Evolutionary conservation across 2,113 vertebrate genomes (phyloP).

Genomic region (Pitta sordida): DNA sequence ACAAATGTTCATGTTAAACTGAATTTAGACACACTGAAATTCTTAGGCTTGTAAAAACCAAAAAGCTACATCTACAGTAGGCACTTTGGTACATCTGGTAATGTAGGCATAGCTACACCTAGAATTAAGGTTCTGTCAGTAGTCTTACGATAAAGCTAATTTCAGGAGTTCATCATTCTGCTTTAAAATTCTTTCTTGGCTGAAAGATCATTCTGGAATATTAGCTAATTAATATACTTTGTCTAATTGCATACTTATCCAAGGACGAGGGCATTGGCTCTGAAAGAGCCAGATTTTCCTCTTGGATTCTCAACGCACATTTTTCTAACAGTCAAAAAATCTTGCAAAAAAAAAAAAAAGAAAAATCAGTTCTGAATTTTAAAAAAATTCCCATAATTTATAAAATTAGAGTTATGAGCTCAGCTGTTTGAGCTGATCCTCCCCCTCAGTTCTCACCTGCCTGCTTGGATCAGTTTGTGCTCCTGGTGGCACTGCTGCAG

Average conservation of each 20-base stretch:
- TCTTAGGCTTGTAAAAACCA: neutral
- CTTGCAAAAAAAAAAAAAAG: neutral
- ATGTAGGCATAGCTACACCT: slow-evolving; percentile 38
- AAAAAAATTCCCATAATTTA: neutral
- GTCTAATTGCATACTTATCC: slow-evolving; percentile 56
- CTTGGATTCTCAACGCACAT: slow-evolving; percentile 44
- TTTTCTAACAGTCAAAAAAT: slow-evolving; percentile 58
- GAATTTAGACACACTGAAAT: slow-evolving; percentile 11
- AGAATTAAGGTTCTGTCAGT: slow-evolving; percentile 43
- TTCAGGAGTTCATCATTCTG: slow-evolving; percentile 24
- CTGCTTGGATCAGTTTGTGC: neutral
- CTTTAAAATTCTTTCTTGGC: slow-evolving; percentile 24
- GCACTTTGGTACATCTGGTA: slow-evolving; percentile 70
- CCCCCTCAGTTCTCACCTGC: neutral
- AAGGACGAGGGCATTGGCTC: slow-evolving; percentile 9
- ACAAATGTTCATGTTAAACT: neutral
- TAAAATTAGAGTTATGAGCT: neutral
- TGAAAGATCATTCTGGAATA: slow-evolving; percentile 24
- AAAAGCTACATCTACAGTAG: slow-evolving; percentile 39
- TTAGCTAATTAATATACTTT: slow-evolving; percentile 17
- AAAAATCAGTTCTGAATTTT: neutral
- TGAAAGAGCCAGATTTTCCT: neutral
- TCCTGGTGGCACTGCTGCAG: neutral
- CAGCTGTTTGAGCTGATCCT: neutral
- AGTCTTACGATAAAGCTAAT: slow-evolving; percentile 54